Evolutionary conservation across 1,140 invertebrate species (phyloP).

Genomic region (Yoshiicerus persimilis): DNA sequence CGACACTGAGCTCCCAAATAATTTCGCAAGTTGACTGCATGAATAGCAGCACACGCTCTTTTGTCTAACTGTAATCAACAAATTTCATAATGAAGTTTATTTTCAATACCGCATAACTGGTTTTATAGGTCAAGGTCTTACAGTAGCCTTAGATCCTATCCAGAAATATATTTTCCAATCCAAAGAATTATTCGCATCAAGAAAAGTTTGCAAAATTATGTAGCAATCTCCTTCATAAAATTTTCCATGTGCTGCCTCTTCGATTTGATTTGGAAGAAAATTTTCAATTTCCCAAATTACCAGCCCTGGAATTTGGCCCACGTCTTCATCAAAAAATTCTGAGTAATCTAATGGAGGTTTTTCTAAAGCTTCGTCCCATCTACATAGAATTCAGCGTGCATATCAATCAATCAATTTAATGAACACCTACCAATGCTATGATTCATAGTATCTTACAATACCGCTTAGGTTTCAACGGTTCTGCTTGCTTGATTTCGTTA

Average conservation of each 20-base stretch:
- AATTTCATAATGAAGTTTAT: slow-evolving; percentile 27
- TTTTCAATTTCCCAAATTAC: slow-evolving; percentile 99
- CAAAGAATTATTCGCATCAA: slow-evolving; percentile 78
- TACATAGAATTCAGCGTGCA: slow-evolving; percentile 50
- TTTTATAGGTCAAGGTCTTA: slow-evolving; percentile 57
- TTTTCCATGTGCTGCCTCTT: slow-evolving; percentile 90
- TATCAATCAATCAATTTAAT: background rate
- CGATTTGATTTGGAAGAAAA: slow-evolving; percentile 91
- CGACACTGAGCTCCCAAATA: slow-evolving; percentile 91
- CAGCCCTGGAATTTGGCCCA: slow-evolving; percentile 84
- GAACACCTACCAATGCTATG: background rate
- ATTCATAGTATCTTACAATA: slow-evolving; percentile 13
- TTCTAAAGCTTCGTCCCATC: slow-evolving; percentile 91
- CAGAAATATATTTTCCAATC: slow-evolving; percentile 98
- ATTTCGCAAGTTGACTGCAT: slow-evolving; percentile 97
- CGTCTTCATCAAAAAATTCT: slow-evolving; percentile 94
- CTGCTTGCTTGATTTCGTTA: slow-evolving; percentile 64
- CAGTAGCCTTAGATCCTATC: slow-evolving; percentile 95
- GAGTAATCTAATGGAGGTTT: slow-evolving; percentile 98
- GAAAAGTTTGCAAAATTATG: slow-evolving; percentile 88
- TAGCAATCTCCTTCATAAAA: slow-evolving; percentile 99
- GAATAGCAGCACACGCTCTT: slow-evolving; percentile 96
- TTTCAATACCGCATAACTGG: too few species aligned
- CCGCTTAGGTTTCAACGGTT: slow-evolving; percentile 59
- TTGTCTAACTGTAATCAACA: slow-evolving; percentile 81